Evolutionary conservation across 2,113 vertebrate species (phyloP).

Genomic region (Eudyptes chrysolophus): DNA sequence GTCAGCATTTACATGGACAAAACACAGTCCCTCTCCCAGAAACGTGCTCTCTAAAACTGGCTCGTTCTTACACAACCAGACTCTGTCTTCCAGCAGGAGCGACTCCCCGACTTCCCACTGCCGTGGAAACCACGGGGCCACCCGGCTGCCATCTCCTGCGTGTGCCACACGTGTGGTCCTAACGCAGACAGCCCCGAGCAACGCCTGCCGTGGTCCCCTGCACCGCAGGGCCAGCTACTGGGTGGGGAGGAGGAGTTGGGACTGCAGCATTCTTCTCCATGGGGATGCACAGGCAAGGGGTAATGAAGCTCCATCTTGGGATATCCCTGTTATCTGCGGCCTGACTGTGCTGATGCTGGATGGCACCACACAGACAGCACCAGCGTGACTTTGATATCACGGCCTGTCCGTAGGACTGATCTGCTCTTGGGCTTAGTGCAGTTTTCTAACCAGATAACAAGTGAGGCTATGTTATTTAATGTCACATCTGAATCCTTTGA

Average conservation of each 20-base stretch:
- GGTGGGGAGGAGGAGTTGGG: accelerated
- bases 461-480: background rate
- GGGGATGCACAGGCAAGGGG: background rate
- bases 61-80: accelerated
- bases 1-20: accelerated
- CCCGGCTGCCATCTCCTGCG: background rate
- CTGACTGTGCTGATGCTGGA: background rate
- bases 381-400: background rate
- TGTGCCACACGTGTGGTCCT: background rate
- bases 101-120: accelerated
- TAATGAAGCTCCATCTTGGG: background rate
- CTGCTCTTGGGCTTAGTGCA: background rate
- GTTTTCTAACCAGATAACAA: background rate
- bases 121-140: accelerated
- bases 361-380: background rate
- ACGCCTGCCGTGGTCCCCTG: background rate
- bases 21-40: background rate
- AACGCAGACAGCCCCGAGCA: background rate
- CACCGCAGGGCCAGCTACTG: background rate
- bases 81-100: background rate
- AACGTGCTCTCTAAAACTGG: background rate
- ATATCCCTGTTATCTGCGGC: background rate
- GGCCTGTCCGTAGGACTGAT: background rate
- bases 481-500: background rate
- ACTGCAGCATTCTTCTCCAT: background rate